Conservation (phyloP, 2,797 vertebrate genomes). For the Sebastes steindachneri region DNA sequence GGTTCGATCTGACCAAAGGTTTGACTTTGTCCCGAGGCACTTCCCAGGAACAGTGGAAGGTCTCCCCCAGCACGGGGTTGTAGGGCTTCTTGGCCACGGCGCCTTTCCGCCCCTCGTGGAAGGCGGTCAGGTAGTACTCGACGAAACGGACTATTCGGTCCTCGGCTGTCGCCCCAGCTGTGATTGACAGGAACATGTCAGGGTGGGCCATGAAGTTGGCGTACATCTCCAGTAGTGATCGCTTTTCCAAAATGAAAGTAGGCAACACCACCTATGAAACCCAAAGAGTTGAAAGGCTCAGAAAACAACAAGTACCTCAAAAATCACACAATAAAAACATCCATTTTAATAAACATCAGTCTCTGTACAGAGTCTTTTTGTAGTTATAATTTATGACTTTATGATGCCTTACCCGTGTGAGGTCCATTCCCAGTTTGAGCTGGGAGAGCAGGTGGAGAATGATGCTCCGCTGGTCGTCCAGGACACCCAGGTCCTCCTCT, state of each 20-base stretch:
- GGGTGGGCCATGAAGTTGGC: slow-evolving; percentile 97
- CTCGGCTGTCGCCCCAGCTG: slow-evolving; percentile 87
- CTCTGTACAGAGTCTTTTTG: neutral
- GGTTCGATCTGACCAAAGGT: slow-evolving; percentile 75
- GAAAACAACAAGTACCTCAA: neutral
- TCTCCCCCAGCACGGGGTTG: slow-evolving; percentile 95
- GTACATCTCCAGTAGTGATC: slow-evolving; percentile 96
- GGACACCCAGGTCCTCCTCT: slow-evolving; percentile 91
- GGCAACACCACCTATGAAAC: slow-evolving; percentile 90
- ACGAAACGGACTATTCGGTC: slow-evolving; percentile 93
- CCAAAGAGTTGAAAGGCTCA: neutral
- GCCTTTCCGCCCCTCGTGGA: slow-evolving; percentile 94
- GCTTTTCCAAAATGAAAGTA: slow-evolving; percentile 96
- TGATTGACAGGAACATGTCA: slow-evolving; percentile 92
- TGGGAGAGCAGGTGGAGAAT: slow-evolving; percentile 98
- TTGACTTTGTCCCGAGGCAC: slow-evolving; percentile 89
- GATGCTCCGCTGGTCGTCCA: slow-evolving; percentile 95
- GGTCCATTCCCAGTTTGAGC: slow-evolving; percentile 97
- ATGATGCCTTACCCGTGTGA: slow-evolving; percentile 88
- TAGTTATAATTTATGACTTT: neutral
- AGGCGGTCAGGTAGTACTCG: slow-evolving; percentile 95
- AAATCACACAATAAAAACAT: neutral
- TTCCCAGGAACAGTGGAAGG: slow-evolving; percentile 95
- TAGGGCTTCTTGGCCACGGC: slow-evolving; percentile 97
- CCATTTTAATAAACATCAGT: neutral